Evolutionary conservation across 1,140 invertebrate genomes (phyloP).

Genomic region (Piezodorus guildinii): DNA sequence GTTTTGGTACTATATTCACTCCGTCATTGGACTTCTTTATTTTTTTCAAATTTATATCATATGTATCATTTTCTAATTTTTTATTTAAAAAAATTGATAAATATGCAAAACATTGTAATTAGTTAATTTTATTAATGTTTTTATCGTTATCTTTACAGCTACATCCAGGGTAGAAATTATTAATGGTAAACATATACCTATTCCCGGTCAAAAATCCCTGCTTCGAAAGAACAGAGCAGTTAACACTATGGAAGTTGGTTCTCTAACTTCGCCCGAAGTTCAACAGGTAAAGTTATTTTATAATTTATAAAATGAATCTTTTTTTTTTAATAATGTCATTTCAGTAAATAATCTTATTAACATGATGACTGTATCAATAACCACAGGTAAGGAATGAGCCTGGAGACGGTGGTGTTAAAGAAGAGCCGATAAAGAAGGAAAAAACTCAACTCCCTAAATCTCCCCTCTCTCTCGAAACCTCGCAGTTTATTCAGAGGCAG

Average conservation of each 20-base stretch:
- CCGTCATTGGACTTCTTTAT: too few species aligned
- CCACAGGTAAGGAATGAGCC: conserved; percentile 19
- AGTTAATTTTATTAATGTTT: too few species aligned
- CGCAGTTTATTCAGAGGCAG: conserved; percentile 37
- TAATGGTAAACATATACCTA: conserved; percentile 10
- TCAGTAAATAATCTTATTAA: too few species aligned
- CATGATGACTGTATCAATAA: too few species aligned
- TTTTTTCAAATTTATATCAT: too few species aligned
- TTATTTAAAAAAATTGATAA: too few species aligned
- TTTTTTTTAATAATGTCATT: too few species aligned
- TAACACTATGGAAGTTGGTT: conserved; percentile 35
- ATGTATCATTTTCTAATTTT: too few species aligned
- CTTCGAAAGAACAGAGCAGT: conserved; percentile 41
- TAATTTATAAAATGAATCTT: too few species aligned
- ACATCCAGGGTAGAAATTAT: not conserved
- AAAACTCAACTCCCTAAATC: not conserved
- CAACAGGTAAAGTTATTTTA: conserved; percentile 30
- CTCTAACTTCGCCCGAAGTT: conserved; percentile 43
- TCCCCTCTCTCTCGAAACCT: conserved; percentile 14
- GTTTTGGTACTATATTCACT: too few species aligned
- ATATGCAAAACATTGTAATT: too few species aligned
- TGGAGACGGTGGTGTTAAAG: conserved; percentile 8
- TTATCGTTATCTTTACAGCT: not conserved
- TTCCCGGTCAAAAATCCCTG: conserved; percentile 36
- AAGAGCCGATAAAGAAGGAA: conserved; percentile 4